A percentile compares a stretch with the other conserved stretches of the same genome.
phyloP scores from a whole-genome alignment of 1,140 invertebrate species.

The Pectinophora gossypiella region DNA sequence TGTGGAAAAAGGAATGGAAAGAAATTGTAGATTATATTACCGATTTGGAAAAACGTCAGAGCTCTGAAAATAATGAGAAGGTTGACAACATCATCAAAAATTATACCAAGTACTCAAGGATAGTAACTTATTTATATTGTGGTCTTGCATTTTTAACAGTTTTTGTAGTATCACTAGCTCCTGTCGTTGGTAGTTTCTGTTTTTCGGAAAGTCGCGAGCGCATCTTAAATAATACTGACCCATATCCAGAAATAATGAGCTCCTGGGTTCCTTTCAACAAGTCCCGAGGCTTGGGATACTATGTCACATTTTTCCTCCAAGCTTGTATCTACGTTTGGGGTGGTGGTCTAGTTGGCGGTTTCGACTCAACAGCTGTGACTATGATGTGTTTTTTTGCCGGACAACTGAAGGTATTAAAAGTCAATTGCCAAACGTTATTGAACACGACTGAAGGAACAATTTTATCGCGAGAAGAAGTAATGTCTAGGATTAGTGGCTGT shows the following conservation, averaged over 20 bases:
- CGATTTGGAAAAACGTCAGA: slow-evolving; percentile 34
- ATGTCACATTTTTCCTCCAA: slow-evolving; percentile 30
- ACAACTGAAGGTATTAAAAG: slow-evolving; percentile 42
- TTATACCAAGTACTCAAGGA: slow-evolving; percentile 49
- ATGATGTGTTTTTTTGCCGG: slow-evolving; percentile 57
- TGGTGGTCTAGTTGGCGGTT: slow-evolving; percentile 49
- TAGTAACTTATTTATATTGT: slow-evolving; percentile 54
- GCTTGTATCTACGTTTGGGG: slow-evolving; percentile 46
- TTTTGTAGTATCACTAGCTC: slow-evolving; percentile 48
- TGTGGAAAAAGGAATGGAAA: slow-evolving; percentile 46
- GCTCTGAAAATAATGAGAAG: slow-evolving; percentile 22
- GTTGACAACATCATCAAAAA: slow-evolving; percentile 27
- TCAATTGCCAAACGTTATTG: slow-evolving; percentile 44
- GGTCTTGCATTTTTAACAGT: slow-evolving; percentile 42
- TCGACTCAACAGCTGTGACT: slow-evolving; percentile 49
- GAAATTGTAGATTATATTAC: slow-evolving; percentile 42
- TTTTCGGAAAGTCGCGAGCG: slow-evolving; percentile 23
- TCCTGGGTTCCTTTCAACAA: slow-evolving; percentile 34
- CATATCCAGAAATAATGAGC: slow-evolving; percentile 53
- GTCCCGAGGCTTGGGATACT: slow-evolving; percentile 38
- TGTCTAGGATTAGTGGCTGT: no score
- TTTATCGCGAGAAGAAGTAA: no score
- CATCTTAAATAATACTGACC: slow-evolving; percentile 24
- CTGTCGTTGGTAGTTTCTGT: slow-evolving; percentile 33
- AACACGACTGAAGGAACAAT: no score